Conservation (phyloP, 2,888 invertebrate genomes). For the Ferdinandea cuprea region DNA sequence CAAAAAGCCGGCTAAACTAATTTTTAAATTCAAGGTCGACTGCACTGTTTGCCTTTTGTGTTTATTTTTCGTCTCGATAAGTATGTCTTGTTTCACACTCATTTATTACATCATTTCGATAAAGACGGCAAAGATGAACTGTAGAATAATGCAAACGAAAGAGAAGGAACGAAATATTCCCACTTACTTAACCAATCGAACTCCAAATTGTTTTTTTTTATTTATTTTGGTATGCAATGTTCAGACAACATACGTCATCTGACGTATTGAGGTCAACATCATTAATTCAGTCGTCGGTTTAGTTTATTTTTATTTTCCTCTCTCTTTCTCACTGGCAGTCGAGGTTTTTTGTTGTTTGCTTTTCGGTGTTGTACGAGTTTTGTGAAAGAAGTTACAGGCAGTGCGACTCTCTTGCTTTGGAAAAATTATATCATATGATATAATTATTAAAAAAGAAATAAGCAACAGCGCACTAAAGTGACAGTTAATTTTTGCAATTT, state of each 20-base stretch:
- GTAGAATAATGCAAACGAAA: slow-evolving; percentile 31
- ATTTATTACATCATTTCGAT: slow-evolving; percentile 66
- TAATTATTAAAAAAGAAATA: slow-evolving; percentile 41
- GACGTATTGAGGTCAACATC: slow-evolving; percentile 70
- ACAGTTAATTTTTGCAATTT: slow-evolving; percentile 39
- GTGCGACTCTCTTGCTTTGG: slow-evolving; percentile 24
- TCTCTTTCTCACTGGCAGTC: slow-evolving; percentile 12
- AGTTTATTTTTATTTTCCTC: slow-evolving; percentile 6
- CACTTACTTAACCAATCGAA: slow-evolving; percentile 62
- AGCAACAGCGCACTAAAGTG: slow-evolving; percentile 13
- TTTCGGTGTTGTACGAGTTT: slow-evolving; percentile 53
- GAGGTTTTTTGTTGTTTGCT: slow-evolving; percentile 22
- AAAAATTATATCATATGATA: slow-evolving; percentile 58
- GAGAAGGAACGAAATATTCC: slow-evolving; percentile 32
- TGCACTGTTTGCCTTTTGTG: slow-evolving; percentile 52
- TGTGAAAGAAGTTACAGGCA: slow-evolving; percentile 52
- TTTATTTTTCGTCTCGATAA: slow-evolving; percentile 55
- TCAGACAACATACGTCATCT: slow-evolving; percentile 58
- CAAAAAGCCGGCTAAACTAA: slow-evolving; percentile 74
- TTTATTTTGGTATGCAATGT: slow-evolving; percentile 62
- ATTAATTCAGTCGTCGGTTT: slow-evolving; percentile 61
- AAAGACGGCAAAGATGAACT: slow-evolving; percentile 34
- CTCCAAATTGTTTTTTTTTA: slow-evolving; percentile 50
- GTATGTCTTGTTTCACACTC: slow-evolving; percentile 47
- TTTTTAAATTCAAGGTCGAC: slow-evolving; percentile 80